These are phyloP conservation scores for Theonella swinhoei DNA, from an alignment of 37 sponge, comb jelly and placozoan species.

Conservation along the genomic window DNA sequence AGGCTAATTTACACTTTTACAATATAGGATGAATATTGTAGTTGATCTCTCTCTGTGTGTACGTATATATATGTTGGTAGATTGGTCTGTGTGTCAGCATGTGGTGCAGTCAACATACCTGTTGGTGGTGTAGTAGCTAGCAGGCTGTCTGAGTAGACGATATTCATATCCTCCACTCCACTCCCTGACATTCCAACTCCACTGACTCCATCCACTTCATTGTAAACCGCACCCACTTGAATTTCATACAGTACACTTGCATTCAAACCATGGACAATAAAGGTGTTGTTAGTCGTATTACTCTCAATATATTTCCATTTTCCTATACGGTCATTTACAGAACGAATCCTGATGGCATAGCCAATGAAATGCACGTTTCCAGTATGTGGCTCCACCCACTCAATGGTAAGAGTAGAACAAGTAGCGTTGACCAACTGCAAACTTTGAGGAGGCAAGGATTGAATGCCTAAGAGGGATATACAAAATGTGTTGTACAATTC, in stretches of 20 bases:
- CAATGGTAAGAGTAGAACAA: conserved; percentile 1
- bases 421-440: neutral
- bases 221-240: conserved; percentile 23
- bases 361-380: neutral
- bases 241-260: conserved; percentile 4
- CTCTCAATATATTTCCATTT: neutral
- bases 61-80: too few relatives aligned
- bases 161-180: neutral
- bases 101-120: neutral
- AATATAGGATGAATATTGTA: neutral
- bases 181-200: too few relatives aligned
- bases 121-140: neutral
- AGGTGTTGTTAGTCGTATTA: neutral
- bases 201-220: too few relatives aligned
- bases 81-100: too few relatives aligned
- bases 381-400: neutral
- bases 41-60: too few relatives aligned
- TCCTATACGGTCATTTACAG: neutral
- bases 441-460: neutral
- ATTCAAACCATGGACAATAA: neutral
- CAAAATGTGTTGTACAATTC: neutral
- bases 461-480: neutral
- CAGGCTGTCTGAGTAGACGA: conserved; percentile 9
- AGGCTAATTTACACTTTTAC: neutral
- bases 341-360: conserved; percentile 20